Evolutionary conservation across 2,797 vertebrate species (phyloP).

Genomic region (Limnodromus scolopaceus): DNA sequence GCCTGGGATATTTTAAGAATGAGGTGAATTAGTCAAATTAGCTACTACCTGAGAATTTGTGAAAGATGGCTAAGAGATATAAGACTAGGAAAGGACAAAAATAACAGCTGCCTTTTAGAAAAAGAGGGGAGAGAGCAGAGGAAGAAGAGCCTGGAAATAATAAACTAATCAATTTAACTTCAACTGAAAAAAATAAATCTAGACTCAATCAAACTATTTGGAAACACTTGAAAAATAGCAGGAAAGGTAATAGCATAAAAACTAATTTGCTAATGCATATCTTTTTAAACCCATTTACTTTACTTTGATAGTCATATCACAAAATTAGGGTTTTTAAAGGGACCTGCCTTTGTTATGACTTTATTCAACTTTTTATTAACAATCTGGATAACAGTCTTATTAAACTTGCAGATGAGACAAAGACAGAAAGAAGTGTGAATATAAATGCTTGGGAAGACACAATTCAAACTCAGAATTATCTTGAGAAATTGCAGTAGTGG

Average conservation of each 20-base stretch:
- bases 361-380: background rate
- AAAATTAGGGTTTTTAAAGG: background rate
- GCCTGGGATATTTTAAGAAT: background rate
- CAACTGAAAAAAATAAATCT: background rate
- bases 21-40: background rate
- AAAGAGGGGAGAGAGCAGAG: background rate
- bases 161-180: background rate
- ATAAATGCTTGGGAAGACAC: background rate
- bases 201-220: background rate
- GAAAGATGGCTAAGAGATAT: background rate
- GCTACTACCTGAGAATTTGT: background rate
- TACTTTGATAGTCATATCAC: background rate
- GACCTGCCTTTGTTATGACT: background rate
- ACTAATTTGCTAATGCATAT: background rate
- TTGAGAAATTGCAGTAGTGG: background rate
- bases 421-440: background rate
- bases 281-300: background rate
- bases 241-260: background rate
- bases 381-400: background rate
- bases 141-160: background rate
- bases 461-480: background rate
- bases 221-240: background rate
- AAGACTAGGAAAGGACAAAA: background rate
- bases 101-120: background rate
- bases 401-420: background rate